These are phyloP conservation scores for Neopipo cinnamomea DNA, from an alignment of 2,113 vertebrate species.

Conservation along the genomic window DNA sequence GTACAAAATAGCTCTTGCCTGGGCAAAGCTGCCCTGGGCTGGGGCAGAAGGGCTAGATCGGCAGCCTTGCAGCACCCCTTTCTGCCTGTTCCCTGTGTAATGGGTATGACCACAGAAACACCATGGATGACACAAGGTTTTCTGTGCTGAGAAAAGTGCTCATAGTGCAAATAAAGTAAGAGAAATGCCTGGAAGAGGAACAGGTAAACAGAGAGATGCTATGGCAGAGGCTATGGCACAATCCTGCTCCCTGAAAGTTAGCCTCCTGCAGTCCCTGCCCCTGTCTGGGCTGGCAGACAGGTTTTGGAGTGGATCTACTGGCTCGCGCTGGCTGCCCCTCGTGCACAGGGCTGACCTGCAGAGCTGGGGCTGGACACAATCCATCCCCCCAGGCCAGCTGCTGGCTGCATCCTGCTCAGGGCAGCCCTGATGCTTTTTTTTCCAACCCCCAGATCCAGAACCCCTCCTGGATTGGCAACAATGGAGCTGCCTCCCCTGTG, in stretches of 20 bases:
- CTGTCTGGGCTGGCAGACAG: too few relatives aligned
- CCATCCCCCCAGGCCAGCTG: not conserved
- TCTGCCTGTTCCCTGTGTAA: not conserved
- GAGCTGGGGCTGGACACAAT: accelerated
- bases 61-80: not conserved
- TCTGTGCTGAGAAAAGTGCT: not conserved
- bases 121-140: not conserved
- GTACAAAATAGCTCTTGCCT: not conserved
- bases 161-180: accelerated
- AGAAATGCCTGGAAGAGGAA: not conserved
- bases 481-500: constrained; percentile 87
- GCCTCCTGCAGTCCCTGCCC: not conserved
- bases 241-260: not conserved
- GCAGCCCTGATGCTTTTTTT: not conserved
- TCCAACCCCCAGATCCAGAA: constrained; percentile 89
- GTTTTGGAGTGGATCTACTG: not conserved
- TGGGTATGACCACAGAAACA: not conserved
- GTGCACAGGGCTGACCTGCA: not conserved
- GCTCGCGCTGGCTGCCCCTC: not conserved
- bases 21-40: not conserved
- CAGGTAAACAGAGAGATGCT: not conserved
- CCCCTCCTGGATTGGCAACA: constrained; percentile 92
- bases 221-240: not conserved
- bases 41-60: not conserved
- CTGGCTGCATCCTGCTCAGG: accelerated